phyloP scores from a whole-genome alignment of 53 echinoderm and acorn worm species.

The Apostichopus leukothele region DNA sequence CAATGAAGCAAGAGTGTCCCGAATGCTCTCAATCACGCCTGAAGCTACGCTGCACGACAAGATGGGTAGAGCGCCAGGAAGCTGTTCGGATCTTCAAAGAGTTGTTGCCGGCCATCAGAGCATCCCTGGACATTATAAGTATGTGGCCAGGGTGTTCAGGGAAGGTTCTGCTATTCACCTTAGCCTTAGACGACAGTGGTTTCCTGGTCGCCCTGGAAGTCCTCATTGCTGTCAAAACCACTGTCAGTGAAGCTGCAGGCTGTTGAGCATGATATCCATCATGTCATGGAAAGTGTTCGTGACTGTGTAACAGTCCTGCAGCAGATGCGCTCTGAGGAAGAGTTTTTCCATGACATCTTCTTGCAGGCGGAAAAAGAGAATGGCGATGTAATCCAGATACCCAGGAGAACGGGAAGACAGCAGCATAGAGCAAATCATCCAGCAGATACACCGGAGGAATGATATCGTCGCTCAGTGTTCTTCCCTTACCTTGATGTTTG shows the following conservation, averaged over 20 bases:
- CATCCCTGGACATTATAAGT: neutral
- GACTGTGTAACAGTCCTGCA: slow-evolving; percentile 19
- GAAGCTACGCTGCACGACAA: neutral
- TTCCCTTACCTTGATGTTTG: neutral
- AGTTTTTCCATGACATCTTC: slow-evolving; percentile 17
- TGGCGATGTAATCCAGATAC: slow-evolving; percentile 11
- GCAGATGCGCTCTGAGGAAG: slow-evolving; percentile 10
- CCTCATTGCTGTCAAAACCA: neutral
- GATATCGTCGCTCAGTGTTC: neutral
- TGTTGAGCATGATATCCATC: neutral
- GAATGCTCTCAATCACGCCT: neutral
- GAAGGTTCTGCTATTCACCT: neutral
- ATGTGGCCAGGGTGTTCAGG: neutral
- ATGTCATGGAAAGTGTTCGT: neutral
- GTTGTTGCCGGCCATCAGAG: neutral
- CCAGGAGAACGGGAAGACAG: slow-evolving; percentile 12
- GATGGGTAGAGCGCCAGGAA: slow-evolving; percentile 11
- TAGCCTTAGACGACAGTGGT: neutral
- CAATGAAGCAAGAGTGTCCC: neutral
- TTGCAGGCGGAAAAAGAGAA: neutral
- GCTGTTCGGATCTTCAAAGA: neutral
- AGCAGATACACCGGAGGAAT: slow-evolving; percentile 20
- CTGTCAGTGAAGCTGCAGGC: slow-evolving; percentile 7
- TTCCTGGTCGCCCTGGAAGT: neutral
- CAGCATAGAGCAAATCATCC: slow-evolving; percentile 9